phyloP scores from a whole-genome alignment of 2,113 vertebrate species.

The Acrocephalus kingi region DNA sequence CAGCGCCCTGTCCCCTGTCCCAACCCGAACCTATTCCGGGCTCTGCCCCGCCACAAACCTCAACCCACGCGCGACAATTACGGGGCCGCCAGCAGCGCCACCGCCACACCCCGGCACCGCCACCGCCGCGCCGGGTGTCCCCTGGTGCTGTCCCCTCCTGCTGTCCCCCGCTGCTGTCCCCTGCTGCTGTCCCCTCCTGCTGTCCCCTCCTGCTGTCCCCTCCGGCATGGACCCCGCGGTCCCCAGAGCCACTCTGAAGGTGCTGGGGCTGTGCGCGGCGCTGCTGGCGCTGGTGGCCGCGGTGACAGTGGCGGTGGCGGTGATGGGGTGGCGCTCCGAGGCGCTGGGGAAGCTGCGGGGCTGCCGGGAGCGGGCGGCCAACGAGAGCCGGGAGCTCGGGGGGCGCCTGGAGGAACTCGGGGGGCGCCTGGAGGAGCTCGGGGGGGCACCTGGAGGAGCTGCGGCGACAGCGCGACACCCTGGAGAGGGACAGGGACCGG shows the following conservation, averaged over 20 bases:
- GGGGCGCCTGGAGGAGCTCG: no score
- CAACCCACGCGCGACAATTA: not conserved
- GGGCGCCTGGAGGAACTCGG: not conserved
- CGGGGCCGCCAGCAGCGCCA: accelerated
- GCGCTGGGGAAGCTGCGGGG: not conserved
- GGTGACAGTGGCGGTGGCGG: conserved; percentile 1
- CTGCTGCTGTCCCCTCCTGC: no score
- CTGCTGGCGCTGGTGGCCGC: conserved; percentile 45
- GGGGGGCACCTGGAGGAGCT: not conserved
- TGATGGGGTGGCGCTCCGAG: conserved; percentile 24
- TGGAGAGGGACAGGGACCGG: not conserved
- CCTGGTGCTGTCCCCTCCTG: no score
- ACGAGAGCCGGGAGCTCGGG: conserved; percentile 16
- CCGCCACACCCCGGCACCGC: not conserved
- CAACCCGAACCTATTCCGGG: not conserved
- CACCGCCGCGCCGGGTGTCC: no score
- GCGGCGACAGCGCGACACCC: not conserved
- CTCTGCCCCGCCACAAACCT: not conserved
- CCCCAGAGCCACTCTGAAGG: conserved; percentile 41
- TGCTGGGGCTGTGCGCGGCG: not conserved
- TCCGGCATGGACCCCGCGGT: conserved; percentile 3
- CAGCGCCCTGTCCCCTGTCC: not conserved
- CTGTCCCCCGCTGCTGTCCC: no score
- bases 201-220: not conserved
- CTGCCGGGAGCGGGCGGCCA: not conserved